Base-by-base conservation (phyloP, 2,797 vertebrate genomes). In the Crossoptilon crossoptilon region DNA sequence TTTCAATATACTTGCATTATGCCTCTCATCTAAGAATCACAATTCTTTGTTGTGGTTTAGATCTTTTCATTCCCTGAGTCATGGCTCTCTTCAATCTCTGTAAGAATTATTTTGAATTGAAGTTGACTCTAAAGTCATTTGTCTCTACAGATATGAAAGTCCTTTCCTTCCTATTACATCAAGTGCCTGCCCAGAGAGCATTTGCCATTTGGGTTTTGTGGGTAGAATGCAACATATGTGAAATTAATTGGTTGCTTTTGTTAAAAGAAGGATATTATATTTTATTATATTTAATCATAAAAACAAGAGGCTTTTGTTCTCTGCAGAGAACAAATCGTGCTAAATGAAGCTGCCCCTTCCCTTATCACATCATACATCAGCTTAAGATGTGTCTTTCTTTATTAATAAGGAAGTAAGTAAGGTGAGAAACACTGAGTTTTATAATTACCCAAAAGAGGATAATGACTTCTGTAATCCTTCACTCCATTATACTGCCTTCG, bases 251-350 rank as follows among this genome's bases (percentile, higher is more conserved):
- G 78, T 41, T 94, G 58, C 44, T 82, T 96, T 96, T 92, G 84
- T 93, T 43, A 94, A 88, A 96, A 94, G 68, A 91, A 87, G 44
- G 90, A 49, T 85, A 75, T 85, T 91, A 49, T 82, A 75, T 81
- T 91, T 94, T 43, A 43, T 17, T 43, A 17, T 43, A 43, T 43
- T 43, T 43, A 94, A 95, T 94, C 49, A 90, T 82, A 94, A 84
- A 56, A 73, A 58, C 79, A 92, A 95, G 95, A 94, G 64, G 27
- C 35, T 91, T 97, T 97, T 95, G 79, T 88, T 92, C 90, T 94
- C 82, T 77, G 16, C n/a, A 91, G 91, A 91, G 80, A 90, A 75
- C 64, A 96, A 94, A 68, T 62, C 0, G 0, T 87, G 78, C 67
- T 93, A 90, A 94, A 91, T 78, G 81, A 94, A 93, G 74, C 44